Base-by-base conservation (phyloP, 2,888 invertebrate genomes). In the Standfussiana lucernea region DNA sequence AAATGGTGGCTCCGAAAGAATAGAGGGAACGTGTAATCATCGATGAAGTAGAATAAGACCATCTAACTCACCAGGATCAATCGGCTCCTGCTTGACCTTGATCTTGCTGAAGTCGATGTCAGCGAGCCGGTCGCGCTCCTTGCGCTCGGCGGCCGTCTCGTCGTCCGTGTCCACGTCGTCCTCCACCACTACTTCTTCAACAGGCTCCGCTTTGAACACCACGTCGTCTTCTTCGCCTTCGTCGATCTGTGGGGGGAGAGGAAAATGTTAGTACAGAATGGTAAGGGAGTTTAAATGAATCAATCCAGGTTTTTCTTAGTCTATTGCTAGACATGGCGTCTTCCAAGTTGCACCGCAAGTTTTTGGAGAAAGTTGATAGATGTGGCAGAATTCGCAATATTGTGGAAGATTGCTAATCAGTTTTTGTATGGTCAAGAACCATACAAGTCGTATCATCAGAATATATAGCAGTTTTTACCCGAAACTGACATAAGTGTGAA, bases 81-180 rank as follows among this genome's bases (percentile, higher is more conserved):
- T 89, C 0, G 98, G 98, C 91, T 98, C 98, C 91, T 97, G 97
- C 90, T 98, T 98, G 86, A 98, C 97, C 93, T 97, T 97, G 37
- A 98, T 93, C 69, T 92, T 94, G 28, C 93, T 90, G 87, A 96
- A 94, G 91, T 96, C 95, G 6, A 93, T 78, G 47, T 87, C 89
- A 0, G 92, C 93, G 13, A 84, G 90, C 0, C 90, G 82, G 91
- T 97, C 96, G 4, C 96, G 80, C 66, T 89, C 89, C 7, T 87
- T 89, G 47, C 96, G 90, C 68, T 89, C 88, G 47, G 90, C 94
- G 11, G 85, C 72, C 1, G 96, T 96, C 90, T 97, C 97, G 77
- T 97, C 97, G 85, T 98, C 97, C 0, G 97, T 97, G 83, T 97
- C 97, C n/a, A 95, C 97, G 74, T 97, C 97, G 83, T 98, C 98